Conservation (phyloP, 2,797 vertebrate genomes). For the Chromis chromis region DNA sequence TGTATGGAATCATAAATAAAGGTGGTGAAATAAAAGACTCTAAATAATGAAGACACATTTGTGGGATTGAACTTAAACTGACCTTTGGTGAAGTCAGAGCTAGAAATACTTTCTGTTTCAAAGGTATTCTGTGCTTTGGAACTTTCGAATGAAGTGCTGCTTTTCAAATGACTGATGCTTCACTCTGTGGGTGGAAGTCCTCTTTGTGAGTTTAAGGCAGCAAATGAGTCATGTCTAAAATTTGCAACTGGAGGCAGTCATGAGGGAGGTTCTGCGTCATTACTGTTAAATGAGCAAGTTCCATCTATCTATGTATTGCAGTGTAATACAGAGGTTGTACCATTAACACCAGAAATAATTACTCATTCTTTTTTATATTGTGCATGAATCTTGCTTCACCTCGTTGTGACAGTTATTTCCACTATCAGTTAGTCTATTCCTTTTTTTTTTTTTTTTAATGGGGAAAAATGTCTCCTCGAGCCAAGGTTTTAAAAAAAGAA, state of each 20-base stretch:
- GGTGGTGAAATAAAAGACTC: not conserved
- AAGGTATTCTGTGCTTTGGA: not conserved
- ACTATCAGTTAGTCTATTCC: not conserved
- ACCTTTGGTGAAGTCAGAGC: not conserved
- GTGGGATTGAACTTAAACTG: not conserved
- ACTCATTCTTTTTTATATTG: not conserved
- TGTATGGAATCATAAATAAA: not conserved
- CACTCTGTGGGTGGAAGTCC: not conserved
- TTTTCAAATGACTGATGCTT: constrained; percentile 1
- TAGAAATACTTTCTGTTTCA: not conserved
- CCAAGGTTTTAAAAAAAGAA: too few species aligned
- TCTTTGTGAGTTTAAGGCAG: not conserved
- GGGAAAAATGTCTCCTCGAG: too few species aligned
- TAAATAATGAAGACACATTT: constrained; percentile 11
- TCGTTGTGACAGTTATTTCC: not conserved
- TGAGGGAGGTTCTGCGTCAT: not conserved
- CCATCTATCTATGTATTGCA: too few species aligned
- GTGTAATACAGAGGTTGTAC: not conserved
- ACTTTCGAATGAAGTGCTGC: not conserved
- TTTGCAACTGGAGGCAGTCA: constrained; percentile 4
- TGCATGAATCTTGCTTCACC: too few species aligned
- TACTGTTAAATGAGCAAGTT: constrained; percentile 13
- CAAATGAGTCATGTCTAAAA: not conserved
- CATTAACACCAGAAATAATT: too few species aligned
- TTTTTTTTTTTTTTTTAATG: too few species aligned